phyloP scores from a whole-genome alignment of 2,113 vertebrate species.

The Hyperoodon ampullatus region DNA sequence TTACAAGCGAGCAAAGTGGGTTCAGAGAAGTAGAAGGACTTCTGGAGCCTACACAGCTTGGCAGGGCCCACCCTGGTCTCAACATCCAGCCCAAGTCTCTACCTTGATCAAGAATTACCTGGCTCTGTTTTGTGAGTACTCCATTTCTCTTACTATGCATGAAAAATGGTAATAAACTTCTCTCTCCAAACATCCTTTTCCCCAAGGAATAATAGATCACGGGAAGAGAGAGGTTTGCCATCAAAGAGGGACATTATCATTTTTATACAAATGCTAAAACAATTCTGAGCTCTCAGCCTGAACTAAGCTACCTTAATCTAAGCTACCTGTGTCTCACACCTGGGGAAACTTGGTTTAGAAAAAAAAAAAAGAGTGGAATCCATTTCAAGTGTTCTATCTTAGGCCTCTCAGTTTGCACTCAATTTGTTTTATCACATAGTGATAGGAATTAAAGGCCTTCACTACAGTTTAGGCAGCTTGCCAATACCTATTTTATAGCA shows the following conservation, averaged over 20 bases:
- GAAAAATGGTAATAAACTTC: constrained; percentile 81
- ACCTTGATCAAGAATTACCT: neutral
- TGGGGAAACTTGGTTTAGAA: constrained; percentile 63
- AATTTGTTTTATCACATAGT: constrained; percentile 85
- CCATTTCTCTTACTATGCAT: constrained; percentile 70
- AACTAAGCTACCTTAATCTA: constrained; percentile 67
- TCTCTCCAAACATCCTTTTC: constrained; percentile 78
- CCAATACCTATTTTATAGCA: constrained; percentile 90
- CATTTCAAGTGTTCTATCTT: constrained; percentile 75
- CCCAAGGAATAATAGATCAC: constrained; percentile 80
- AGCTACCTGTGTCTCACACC: constrained; percentile 77
- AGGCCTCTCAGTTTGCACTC: constrained; percentile 80
- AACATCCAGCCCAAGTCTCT: neutral
- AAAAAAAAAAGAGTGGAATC: constrained; percentile 62
- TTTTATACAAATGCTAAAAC: constrained; percentile 74
- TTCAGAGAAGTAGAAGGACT: neutral
- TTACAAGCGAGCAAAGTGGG: neutral
- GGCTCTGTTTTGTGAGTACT: neutral
- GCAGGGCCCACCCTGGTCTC: neutral
- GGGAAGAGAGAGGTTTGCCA: constrained; percentile 65
- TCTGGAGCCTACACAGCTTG: neutral
- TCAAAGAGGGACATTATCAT: constrained; percentile 72
- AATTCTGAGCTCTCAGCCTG: constrained; percentile 68
- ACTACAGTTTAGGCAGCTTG: constrained; percentile 85
- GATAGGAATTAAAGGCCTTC: constrained; percentile 88